Conservation (phyloP, 2,113 vertebrate species). For the Amphiprion percula region DNA sequence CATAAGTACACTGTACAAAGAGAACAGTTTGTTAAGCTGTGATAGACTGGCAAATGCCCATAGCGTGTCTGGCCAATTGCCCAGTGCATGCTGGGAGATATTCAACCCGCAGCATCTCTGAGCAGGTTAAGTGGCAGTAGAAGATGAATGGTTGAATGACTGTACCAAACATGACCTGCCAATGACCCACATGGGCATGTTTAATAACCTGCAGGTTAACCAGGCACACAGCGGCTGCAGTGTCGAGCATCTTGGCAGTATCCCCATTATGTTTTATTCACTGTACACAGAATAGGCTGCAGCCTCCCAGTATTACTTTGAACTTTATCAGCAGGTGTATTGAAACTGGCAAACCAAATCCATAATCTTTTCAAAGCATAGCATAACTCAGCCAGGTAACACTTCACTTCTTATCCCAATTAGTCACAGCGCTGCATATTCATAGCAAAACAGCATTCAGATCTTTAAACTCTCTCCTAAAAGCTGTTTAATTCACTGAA, state of each 20-base stretch:
- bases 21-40: not conserved
- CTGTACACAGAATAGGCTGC: conserved; percentile 19
- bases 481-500: conserved; percentile 73
- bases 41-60: conserved; percentile 4
- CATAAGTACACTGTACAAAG: not conserved
- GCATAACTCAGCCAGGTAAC: conserved; percentile 58
- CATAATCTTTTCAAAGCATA: conserved; percentile 54
- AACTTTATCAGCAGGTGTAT: conserved; percentile 60
- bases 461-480: conserved; percentile 62
- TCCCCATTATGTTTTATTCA: conserved; percentile 33
- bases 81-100: conserved; percentile 38
- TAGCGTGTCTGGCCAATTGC: not conserved
- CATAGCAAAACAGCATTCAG: conserved; percentile 38
- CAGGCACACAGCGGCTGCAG: conserved; percentile 10
- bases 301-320: conserved; percentile 33
- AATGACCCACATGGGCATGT: conserved; percentile 28
- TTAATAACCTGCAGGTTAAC: conserved; percentile 21
- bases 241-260: conserved; percentile 15
- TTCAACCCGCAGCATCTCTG: not conserved
- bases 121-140: conserved; percentile 4
- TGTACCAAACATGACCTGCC: conserved; percentile 33
- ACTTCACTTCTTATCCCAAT: conserved; percentile 70
- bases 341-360: conserved; percentile 58
- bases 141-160: conserved; percentile 27
- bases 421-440: conserved; percentile 70